Evolutionary conservation across 2,888 invertebrate species (phyloP), one percentile per base, ranked within the genome.

Genomic region (Odiellus spinosus): DNA sequence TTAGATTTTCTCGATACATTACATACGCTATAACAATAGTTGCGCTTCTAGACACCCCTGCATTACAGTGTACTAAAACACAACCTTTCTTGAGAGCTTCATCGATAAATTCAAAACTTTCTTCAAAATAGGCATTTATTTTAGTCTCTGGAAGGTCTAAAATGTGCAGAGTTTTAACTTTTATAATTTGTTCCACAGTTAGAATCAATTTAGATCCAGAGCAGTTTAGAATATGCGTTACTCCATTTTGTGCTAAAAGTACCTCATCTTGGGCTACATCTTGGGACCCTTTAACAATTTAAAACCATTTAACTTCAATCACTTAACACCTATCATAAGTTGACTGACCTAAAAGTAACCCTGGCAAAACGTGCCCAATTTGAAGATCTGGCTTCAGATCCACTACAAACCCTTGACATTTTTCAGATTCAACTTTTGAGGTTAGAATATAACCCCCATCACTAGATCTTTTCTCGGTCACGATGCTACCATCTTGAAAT

Each of bases 51-150:
- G 65, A 65, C 0, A 65, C 57, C 3, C 67, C 67, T 17, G 65
- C 65, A 51, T 66, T 65, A 54, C 67, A 67, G 53, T 67, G 66
- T n/a, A 67, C 63, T 5, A 65, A 56, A 3, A 64, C 62, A 50
- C 61, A 59, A 2, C 65, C 64, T 12, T 49, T 48, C 26, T 51
- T 46, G 12, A 59, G 45, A 1, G 59, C 64, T 36, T 59, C 53
- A 12, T 64, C 61, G 6, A 67, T 65, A 52, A 66, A 67, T 14
- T 55, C 49, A 46, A 64, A 62, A 10, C 63, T 61, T 18, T 15
- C 42, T 3, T 42, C 21, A 42, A 14, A 42, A 42, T 18, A 42
- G 2, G 17, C 17, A 10, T 19, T 10, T 15, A 42, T 42, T 15
- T 26, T 42, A 42, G 42, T 15, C 17, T 42, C 32, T 14, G 63